phyloP scores from a whole-genome alignment of 2,797 vertebrate genomes.

The Mergus octosetaceus region DNA sequence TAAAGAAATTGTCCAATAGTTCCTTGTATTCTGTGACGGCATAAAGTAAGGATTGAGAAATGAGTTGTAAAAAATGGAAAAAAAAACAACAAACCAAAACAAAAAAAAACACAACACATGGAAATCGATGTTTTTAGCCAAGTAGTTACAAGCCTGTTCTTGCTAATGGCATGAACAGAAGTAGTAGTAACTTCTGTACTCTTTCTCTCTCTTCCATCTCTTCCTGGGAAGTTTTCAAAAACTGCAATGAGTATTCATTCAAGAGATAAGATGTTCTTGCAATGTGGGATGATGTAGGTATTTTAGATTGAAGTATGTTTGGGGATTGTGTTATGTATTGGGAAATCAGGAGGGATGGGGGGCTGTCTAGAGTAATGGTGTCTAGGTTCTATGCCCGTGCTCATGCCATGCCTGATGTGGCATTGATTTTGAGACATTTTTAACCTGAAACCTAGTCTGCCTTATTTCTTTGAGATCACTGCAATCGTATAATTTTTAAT shows the following conservation, averaged over 20 bases:
- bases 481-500: neutral
- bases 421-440: neutral
- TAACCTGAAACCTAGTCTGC: neutral
- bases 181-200: neutral
- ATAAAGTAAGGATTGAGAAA: neutral
- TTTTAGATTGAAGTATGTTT: neutral
- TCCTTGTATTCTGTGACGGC: neutral
- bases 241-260: neutral
- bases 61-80: neutral
- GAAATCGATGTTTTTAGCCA: neutral
- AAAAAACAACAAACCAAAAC: neutral
- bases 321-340: neutral
- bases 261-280: neutral
- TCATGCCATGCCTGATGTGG: neutral
- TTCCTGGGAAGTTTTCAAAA: neutral
- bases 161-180: neutral
- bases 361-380: neutral
- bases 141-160: neutral
- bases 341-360: neutral
- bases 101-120: neutral
- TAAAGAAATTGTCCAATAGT: neutral
- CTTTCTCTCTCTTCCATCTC: neutral
- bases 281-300: neutral
- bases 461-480: conserved; percentile 1
- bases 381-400: neutral